Evolutionary conservation across 2,797 vertebrate species (phyloP).

Genomic region (Cryptoblepharus egeriae): DNA sequence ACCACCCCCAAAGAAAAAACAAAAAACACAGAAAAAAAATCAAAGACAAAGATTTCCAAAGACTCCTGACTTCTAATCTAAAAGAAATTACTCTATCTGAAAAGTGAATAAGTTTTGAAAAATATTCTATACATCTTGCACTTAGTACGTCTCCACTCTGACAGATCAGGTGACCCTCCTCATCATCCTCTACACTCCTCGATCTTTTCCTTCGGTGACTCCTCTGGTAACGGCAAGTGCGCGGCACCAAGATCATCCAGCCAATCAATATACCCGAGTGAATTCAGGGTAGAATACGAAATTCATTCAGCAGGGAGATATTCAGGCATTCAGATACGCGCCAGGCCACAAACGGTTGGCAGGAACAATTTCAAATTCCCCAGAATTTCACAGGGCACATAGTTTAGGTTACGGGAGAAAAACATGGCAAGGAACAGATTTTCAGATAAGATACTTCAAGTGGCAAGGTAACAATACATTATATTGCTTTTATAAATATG

Average conservation of each 20-base stretch:
- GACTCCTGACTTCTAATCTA: constrained; percentile 80
- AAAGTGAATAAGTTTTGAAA: constrained; percentile 87
- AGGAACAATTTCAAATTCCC: constrained; percentile 97
- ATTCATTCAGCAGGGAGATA: constrained; percentile 92
- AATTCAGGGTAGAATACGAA: constrained; percentile 92
- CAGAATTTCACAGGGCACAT: constrained; percentile 92
- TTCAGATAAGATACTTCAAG: constrained; percentile 90
- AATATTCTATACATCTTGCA: constrained; percentile 97
- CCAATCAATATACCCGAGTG: constrained; percentile 84
- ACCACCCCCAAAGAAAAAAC: constrained; percentile 61
- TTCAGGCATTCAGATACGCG: constrained; percentile 92
- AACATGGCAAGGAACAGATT: constrained; percentile 96
- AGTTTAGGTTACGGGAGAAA: constrained; percentile 98
- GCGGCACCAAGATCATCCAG: constrained; percentile 86
- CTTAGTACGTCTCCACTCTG: constrained; percentile 98
- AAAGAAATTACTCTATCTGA: constrained; percentile 78
- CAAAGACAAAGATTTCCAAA: constrained; percentile 78
- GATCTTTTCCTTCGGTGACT: constrained; percentile 90
- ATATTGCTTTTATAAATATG: constrained; percentile 60
- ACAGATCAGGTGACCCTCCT: constrained; percentile 99
- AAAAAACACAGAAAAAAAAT: constrained; percentile 63
- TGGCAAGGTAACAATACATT: constrained; percentile 77
- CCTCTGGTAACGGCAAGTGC: constrained; percentile 91
- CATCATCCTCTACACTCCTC: constrained; percentile 98
- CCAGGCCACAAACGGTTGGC: constrained; percentile 91